Percentiles rank a stretch among this genome's conserved stretches.
These are phyloP conservation scores for Spisula subtruncata DNA, from an alignment of 2,888 invertebrate genomes.

Conservation along the genomic window DNA sequence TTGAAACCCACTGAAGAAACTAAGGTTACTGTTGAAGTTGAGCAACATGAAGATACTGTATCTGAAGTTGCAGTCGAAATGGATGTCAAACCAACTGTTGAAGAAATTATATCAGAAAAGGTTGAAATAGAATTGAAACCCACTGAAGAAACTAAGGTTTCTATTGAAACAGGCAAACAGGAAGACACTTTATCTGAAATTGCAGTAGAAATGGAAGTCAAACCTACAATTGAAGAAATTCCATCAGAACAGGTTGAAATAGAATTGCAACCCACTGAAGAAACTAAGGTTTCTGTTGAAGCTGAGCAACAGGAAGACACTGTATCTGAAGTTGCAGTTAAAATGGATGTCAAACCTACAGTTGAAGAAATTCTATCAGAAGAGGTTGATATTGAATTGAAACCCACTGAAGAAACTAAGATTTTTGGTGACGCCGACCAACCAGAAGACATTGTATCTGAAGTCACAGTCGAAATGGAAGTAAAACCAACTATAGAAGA, in stretches of 20 bases:
- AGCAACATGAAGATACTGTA: not conserved
- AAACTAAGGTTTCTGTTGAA: constrained; percentile 45
- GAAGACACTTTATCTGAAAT: constrained; percentile 28
- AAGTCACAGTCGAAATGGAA: constrained; percentile 37
- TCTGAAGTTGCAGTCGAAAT: constrained; percentile 17
- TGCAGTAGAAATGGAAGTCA: constrained; percentile 16
- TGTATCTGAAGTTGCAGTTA: constrained; percentile 34
- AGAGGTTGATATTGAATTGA: constrained; percentile 31
- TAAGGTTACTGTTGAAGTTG: not conserved
- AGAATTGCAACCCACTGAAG: constrained; percentile 45
- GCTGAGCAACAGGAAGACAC: constrained; percentile 38
- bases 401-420: constrained; percentile 19
- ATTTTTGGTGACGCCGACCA: not conserved
- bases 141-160: not conserved
- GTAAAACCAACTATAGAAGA: constrained; percentile 27
- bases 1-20: constrained; percentile 41
- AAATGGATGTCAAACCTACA: constrained; percentile 29
- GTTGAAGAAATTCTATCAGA: constrained; percentile 37
- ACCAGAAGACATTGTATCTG: not conserved
- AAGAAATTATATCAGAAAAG: constrained; percentile 37
- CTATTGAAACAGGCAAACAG: not conserved
- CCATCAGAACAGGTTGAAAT: constrained; percentile 47
- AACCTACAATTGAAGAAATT: constrained; percentile 22
- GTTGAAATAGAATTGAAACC: constrained; percentile 44
- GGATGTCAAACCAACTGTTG: constrained; percentile 48